Conservation (phyloP, 2,888 invertebrate species). For the Tinea trinotella region DNA sequence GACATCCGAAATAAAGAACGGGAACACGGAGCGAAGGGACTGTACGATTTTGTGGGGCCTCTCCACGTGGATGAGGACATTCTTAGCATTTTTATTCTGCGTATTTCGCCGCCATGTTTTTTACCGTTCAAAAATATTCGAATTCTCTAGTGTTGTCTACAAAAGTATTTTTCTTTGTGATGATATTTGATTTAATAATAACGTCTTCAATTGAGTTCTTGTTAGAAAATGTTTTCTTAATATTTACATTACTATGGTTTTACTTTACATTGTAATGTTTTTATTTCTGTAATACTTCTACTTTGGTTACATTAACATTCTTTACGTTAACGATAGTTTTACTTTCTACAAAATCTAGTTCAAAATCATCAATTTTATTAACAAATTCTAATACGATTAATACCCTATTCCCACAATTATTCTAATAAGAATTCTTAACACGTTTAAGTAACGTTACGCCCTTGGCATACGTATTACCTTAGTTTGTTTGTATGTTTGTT, state of each 20-base stretch:
- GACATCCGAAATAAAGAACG: conserved; percentile 66
- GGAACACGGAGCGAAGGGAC: conserved; percentile 29
- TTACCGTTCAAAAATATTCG: conserved; percentile 21
- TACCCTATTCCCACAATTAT: conserved; percentile 33
- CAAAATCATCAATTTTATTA: not conserved
- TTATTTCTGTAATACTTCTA: not conserved
- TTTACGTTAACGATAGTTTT: not conserved
- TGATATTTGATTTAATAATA: conserved; percentile 4
- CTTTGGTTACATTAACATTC: not conserved
- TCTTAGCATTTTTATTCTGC: conserved; percentile 43
- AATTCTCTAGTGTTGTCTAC: conserved; percentile 13
- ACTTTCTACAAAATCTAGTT: not conserved
- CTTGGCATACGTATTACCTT: conserved; percentile 38
- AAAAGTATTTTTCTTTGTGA: not conserved
- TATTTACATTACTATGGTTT: not conserved
- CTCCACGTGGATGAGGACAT: conserved; percentile 51
- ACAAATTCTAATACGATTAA: conserved; percentile 4
- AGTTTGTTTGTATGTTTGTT: conserved; percentile 51
- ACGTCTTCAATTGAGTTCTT: not conserved
- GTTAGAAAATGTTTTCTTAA: not conserved
- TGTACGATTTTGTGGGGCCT: conserved; percentile 45
- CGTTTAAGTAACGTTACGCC: conserved; percentile 44
- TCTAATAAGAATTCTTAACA: conserved; percentile 34
- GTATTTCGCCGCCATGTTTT: conserved; percentile 39
- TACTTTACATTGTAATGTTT: no score